Evolutionary conservation across 2,888 invertebrate genomes (phyloP).

Genomic region (Horisme vitalbata): DNA sequence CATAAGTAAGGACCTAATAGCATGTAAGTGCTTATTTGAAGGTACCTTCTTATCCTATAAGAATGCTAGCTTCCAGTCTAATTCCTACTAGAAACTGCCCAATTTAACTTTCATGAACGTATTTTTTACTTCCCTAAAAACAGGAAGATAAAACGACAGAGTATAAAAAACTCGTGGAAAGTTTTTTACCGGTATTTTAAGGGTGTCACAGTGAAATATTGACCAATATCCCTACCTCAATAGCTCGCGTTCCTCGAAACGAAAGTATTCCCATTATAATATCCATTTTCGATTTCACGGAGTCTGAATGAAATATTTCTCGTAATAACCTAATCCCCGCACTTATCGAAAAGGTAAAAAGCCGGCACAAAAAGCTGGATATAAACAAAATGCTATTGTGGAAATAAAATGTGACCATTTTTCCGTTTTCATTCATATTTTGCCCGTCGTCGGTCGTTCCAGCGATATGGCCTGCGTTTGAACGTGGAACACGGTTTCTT

Average conservation of each 20-base stretch:
- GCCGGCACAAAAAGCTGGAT: constrained; percentile 29
- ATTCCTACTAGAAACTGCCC: no score
- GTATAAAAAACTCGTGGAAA: constrained; percentile 13
- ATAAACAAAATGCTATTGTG: constrained; percentile 58
- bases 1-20: no score
- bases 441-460: constrained; percentile 51
- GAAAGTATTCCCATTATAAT: constrained; percentile 22
- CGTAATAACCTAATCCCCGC: constrained; percentile 47
- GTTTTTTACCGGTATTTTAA: no score
- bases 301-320: constrained; percentile 34
- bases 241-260: constrained; percentile 16
- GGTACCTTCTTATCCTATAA: no score
- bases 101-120: no score
- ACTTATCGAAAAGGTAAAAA: constrained; percentile 41
- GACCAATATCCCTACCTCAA: constrained; percentile 12
- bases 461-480: constrained; percentile 58
- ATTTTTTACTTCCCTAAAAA: no score
- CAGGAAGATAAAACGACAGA: background rate
- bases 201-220: constrained; percentile 9
- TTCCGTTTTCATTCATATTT: constrained; percentile 69
- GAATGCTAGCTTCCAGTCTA: no score
- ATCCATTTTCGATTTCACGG: constrained; percentile 18
- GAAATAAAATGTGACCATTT: constrained; percentile 55
- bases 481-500: constrained; percentile 52
- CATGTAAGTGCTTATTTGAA: no score